A percentile compares a stretch with the other conserved stretches of the same genome.
Conservation (phyloP, 2,888 invertebrate genomes). For the Melanargia galathea region DNA sequence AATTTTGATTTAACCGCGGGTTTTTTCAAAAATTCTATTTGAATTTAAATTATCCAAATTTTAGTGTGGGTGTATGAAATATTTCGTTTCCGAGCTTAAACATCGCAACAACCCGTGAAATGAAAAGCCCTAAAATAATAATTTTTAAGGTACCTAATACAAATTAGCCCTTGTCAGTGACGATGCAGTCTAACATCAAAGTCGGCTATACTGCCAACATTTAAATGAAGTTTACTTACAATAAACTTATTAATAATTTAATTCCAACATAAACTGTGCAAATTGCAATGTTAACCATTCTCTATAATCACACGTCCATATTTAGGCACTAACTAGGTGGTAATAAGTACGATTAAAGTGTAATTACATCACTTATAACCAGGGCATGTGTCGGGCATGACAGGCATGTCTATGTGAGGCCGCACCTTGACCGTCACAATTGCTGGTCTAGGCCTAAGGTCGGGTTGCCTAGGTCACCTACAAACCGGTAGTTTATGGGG, state of each 20-base stretch:
- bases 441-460: slow-evolving; percentile 3
- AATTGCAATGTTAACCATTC: background rate
- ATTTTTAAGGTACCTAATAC: too few species aligned
- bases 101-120: too few species aligned
- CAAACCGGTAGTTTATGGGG: slow-evolving; percentile 6
- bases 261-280: background rate
- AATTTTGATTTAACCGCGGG: too few species aligned
- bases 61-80: too few species aligned
- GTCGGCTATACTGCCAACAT: too few species aligned
- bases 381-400: slow-evolving; percentile 1
- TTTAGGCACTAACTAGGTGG: background rate
- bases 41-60: too few species aligned
- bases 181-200: too few species aligned
- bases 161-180: too few species aligned
- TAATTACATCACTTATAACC: slow-evolving; percentile 6
- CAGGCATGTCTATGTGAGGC: slow-evolving; percentile 2
- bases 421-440: slow-evolving; percentile 8
- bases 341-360: background rate
- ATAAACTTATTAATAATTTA: background rate
- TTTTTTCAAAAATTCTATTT: too few species aligned
- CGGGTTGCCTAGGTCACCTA: slow-evolving; percentile 1
- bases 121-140: too few species aligned
- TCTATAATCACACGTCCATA: background rate
- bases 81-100: too few species aligned
- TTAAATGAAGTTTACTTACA: background rate